phyloP scores from a whole-genome alignment of 2,888 invertebrate species.

The Sepiola atlantica region DNA sequence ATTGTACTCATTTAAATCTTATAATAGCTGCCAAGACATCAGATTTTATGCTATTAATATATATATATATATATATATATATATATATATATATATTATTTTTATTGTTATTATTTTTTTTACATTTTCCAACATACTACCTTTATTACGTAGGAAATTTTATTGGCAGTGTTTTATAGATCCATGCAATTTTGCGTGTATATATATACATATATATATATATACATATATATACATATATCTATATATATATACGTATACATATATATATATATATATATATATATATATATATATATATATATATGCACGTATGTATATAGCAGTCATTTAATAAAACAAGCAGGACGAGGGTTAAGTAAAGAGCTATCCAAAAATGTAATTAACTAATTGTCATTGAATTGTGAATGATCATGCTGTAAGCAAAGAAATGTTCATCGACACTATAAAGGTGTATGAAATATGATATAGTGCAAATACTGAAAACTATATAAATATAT shows the following conservation, averaged over 20 bases:
- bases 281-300: neutral
- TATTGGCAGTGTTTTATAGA: neutral
- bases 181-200: neutral
- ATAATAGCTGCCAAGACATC: neutral
- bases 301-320: neutral
- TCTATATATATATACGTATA: no score
- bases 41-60: neutral
- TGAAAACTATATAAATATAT: neutral
- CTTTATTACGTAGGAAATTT: neutral
- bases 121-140: neutral
- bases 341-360: neutral
- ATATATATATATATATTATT: neutral
- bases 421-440: no score
- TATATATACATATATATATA: neutral
- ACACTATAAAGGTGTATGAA: no score
- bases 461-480: neutral
- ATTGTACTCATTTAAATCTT: no score
- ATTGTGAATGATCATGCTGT: neutral
- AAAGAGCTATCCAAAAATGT: neutral
- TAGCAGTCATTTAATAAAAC: neutral
- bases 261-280: neutral
- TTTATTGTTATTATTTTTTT: neutral
- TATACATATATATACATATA: neutral
- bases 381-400: neutral
- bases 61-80: constrained; percentile 38